Evolutionary conservation across 1,140 invertebrate genomes (phyloP).

Genomic region (Caenorhabditis latens): DNA sequence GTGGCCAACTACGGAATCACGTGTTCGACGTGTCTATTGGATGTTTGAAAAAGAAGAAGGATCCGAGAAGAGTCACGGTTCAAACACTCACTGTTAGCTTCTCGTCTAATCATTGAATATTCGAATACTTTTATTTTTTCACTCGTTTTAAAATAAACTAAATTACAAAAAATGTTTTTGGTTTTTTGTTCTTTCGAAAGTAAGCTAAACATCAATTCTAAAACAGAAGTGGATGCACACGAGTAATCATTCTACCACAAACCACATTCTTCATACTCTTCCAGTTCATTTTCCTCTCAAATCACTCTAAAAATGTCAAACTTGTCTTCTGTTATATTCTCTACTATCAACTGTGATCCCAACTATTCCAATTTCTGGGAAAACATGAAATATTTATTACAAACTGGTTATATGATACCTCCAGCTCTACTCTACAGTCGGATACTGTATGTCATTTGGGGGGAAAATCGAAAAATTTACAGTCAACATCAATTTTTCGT

Average conservation of each 20-base stretch:
- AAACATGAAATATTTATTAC: neutral
- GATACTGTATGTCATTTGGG: slow-evolving; percentile 13
- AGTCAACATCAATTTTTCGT: slow-evolving; percentile 31
- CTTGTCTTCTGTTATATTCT: no score
- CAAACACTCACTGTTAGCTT: neutral
- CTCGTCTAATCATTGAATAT: neutral
- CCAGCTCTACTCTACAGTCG: neutral
- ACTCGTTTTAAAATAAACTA: no score
- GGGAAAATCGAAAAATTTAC: slow-evolving; percentile 9
- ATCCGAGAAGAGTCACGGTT: neutral
- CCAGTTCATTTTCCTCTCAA: no score
- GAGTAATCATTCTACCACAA: no score
- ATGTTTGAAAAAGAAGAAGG: neutral
- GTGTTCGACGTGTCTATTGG: slow-evolving; percentile 1
- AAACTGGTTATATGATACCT: neutral
- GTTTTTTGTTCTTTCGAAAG: no score
- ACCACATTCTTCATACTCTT: no score
- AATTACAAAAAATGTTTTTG: no score
- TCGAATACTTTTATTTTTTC: no score
- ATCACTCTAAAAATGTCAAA: no score
- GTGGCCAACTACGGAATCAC: neutral
- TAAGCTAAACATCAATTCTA: no score
- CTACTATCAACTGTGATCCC: neutral
- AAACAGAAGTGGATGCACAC: no score
- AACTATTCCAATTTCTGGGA: neutral